Base-by-base conservation (phyloP, 2,888 invertebrate species). In the Eurytoma adleriae region DNA sequence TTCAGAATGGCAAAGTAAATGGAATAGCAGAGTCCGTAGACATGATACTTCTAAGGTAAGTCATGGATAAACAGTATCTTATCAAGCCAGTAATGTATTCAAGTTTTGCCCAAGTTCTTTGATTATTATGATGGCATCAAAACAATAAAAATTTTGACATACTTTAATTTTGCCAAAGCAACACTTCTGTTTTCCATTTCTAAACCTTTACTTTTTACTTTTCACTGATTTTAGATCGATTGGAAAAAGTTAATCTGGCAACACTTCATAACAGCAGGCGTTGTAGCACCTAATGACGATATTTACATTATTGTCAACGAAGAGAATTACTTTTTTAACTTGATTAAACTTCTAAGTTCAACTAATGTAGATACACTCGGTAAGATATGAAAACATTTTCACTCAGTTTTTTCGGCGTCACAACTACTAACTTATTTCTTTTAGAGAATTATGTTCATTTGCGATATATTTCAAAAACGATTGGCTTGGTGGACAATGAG, bases 381-480 rank as follows among this genome's bases (percentile, higher is more conserved):
- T 81, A 74, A 70, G 54, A 14, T 40, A 27, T 40, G 7, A 5
- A 40, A 40, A 40, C 5, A 40, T 50, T 24, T 24, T 24, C 24
- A 24, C 24, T 1, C 24, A 24, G 24, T 24, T 24, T 24, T 2
- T 24, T 24, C 24, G 24, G 24, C 24, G 24, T 24, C 24, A 2
- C 2, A 24, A 24, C 24, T 2, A 24, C 1, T 24, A 24, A n/a
- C n/a, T 27, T 61, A 27, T 27, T 4, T 61, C 2, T 74, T 74
- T 52, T 62, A 82, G 82, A 20, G 13, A 56, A 82, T 18, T 82
- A 76, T 40, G 24, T 80, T 18, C 75, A 80, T 30, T 76, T 82
- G 52, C 56, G 80, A 64, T 80, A 76, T 50, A 52, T 82, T 40
- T 72, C 80, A 13, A 80, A 80, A 30, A 82, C 80, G 3, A 80